Conservation (phyloP, 2,888 invertebrate species). For the Drosophila subsilvestris region DNA sequence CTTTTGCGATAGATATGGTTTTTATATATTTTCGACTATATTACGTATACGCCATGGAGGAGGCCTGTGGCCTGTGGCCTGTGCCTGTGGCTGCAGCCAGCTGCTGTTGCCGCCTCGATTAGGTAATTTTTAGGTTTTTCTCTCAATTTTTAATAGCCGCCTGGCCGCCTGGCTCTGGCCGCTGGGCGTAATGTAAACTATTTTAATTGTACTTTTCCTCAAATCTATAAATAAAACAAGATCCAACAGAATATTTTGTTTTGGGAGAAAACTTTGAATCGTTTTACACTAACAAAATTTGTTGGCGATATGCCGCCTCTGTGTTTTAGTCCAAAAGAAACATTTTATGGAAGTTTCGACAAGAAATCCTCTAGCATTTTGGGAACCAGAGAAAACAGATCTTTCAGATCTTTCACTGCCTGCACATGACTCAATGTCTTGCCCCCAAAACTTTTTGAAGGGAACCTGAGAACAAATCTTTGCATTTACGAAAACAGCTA, state of each 20-base stretch:
- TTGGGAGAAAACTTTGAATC: conserved; percentile 21
- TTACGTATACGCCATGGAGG: conserved; percentile 69
- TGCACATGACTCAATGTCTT: background rate
- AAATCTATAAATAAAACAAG: conserved; percentile 44
- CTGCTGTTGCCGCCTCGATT: conserved; percentile 51
- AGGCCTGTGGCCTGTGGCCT: background rate
- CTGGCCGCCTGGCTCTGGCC: conserved; percentile 28
- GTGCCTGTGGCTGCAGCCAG: conserved; percentile 40
- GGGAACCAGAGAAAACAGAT: background rate
- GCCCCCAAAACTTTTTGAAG: background rate
- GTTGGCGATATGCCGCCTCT: too few species aligned
- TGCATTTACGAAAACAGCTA: conserved; percentile 1
- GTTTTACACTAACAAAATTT: conserved; percentile 41
- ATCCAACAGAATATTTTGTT: background rate
- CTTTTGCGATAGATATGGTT: conserved; percentile 17
- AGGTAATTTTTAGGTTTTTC: conserved; percentile 67
- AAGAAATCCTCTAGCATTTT: too few species aligned
- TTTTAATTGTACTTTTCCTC: conserved; percentile 71
- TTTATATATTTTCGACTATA: conserved; percentile 72
- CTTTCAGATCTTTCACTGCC: background rate
- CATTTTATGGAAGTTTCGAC: conserved; percentile 15
- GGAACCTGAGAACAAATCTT: background rate
- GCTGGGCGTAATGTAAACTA: conserved; percentile 65
- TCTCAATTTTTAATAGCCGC: conserved; percentile 44
- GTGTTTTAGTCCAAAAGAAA: conserved; percentile 28